Evolutionary conservation across 1,140 invertebrate genomes (phyloP), one percentile per base, ranked within the genome.

Genomic region (Archivesica marissinica): DNA sequence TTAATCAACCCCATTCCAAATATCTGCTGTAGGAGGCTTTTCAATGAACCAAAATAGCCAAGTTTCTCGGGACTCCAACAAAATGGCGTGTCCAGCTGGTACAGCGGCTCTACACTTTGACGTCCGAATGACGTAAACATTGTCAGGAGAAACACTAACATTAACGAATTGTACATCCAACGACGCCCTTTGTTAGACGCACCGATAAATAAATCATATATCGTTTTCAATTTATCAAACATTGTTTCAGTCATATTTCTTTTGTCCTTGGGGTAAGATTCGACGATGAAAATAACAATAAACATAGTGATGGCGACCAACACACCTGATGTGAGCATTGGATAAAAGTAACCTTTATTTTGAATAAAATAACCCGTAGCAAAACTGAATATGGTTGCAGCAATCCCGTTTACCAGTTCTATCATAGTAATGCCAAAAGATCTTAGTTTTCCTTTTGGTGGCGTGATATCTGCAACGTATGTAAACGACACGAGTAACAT

Each of bases 391-490:
- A 83, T 23, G 1, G 68, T 75, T 38, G 47, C 23, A 23, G 66
- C 68, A 4, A 75, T 59, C 33, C 80, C 80, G 17, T 72, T 83
- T 23, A 41, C 54, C 1, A 83, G 56, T 75, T 83, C 80, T 30
- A 83, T 35, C n/a, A 83, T n/a, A 20, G 50, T 75, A 17, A 83
- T 83, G 0, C 35, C 80, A 61, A 83, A 75, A 17, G 80, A 39
- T 59, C 80, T 35, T 47, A 61, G 54, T 47, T 75, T 83, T 17
- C 80, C 80, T 75, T 75, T 83, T 9, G 80, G 68, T 20, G 80
- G 80, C 1, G 80, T 83, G 17, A 75, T 61, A 64, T 83, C 80
- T 23, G 80, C 80, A 1, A 83, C 56, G 28, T 83, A 83, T 4
- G 80, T 15, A 47, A 83, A 83, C 7, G 47, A 30, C n/a, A 64